Conservation (phyloP, 2,113 vertebrate species). For the Willisornis vidua region DNA sequence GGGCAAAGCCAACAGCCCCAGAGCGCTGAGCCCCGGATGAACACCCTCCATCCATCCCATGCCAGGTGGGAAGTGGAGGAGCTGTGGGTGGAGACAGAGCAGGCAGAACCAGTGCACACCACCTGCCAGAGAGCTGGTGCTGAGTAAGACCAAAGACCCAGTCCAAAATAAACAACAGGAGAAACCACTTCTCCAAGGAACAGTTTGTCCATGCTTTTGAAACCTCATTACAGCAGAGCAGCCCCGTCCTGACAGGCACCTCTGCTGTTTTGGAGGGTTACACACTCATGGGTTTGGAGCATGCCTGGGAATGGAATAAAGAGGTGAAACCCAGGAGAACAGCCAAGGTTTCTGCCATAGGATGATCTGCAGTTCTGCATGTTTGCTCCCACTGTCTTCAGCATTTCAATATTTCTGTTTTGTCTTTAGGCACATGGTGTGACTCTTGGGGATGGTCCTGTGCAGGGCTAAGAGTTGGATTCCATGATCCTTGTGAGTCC, state of each 20-base stretch:
- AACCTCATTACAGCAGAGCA: not conserved
- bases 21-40: not conserved
- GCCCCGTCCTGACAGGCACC: not conserved
- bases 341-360: not conserved
- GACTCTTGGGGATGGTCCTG: not conserved
- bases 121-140: not conserved
- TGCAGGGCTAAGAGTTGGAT: not conserved
- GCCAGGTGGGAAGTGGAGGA: not conserved
- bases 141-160: not conserved
- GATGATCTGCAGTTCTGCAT: accelerated
- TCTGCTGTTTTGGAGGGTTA: not conserved
- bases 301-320: not conserved
- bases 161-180: not conserved
- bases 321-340: not conserved
- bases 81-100: not conserved
- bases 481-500: not conserved
- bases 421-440: not conserved
- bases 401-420: not conserved
- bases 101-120: not conserved
- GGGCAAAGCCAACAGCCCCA: not conserved
- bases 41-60: accelerated
- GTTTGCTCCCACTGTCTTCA: not conserved
- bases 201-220: not conserved
- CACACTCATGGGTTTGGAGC: not conserved
- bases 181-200: not conserved